These are phyloP conservation scores for Catamblyrhynchus diadema DNA, from an alignment of 2,797 vertebrate genomes.

Conservation along the genomic window DNA sequence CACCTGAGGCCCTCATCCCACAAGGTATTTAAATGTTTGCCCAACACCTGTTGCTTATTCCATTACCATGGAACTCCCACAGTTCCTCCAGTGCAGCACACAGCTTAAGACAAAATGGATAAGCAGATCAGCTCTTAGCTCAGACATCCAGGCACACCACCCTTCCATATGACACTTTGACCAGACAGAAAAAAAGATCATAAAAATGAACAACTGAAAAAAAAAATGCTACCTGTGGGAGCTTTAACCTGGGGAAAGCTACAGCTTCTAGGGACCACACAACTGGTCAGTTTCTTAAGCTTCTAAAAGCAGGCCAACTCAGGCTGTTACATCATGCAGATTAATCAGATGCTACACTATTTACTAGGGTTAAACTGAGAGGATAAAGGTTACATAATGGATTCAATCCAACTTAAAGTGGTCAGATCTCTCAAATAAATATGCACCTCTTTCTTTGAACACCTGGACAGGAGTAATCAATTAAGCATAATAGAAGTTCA, in stretches of 20 bases:
- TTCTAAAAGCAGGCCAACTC: slow-evolving; percentile 51
- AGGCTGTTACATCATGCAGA: slow-evolving; percentile 51
- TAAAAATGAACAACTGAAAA: neutral
- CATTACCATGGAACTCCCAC: neutral
- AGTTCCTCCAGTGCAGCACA: neutral
- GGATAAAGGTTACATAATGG: slow-evolving; percentile 40
- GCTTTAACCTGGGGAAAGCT: neutral
- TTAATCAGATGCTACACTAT: slow-evolving; percentile 43
- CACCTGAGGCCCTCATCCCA: neutral
- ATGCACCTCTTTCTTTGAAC: neutral
- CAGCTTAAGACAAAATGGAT: neutral
- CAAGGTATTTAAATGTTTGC: neutral
- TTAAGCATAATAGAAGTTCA: neutral
- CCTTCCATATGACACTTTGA: neutral
- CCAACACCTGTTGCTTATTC: neutral
- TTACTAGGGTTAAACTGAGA: slow-evolving; percentile 40
- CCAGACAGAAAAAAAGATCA: neutral
- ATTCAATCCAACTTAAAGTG: neutral
- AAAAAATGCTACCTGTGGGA: neutral
- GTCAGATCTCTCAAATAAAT: neutral
- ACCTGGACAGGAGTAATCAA: neutral
- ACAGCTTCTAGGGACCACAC: neutral
- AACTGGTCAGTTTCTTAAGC: neutral
- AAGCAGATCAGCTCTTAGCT: neutral
- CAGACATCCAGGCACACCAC: neutral